Evolutionary conservation across 2,797 vertebrate genomes (phyloP).

Genomic region (Pangasius krempfi): DNA sequence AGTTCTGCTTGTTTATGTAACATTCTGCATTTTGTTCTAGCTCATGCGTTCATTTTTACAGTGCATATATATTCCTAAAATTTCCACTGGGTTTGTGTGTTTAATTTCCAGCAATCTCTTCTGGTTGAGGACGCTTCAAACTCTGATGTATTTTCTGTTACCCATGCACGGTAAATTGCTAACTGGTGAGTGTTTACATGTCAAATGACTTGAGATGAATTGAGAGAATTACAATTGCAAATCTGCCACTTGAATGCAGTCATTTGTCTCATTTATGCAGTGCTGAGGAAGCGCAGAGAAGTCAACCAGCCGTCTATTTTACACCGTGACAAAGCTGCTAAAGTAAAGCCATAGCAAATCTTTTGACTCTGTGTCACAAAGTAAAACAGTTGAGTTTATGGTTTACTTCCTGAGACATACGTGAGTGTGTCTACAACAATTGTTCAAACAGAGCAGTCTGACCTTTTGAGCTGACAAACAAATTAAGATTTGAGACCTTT

Average conservation of each 20-base stretch:
- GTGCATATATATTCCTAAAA: neutral
- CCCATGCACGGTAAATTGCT: conserved; percentile 7
- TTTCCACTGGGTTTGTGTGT: neutral
- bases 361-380: neutral
- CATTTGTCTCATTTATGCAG: conserved; percentile 41
- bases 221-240: conserved; percentile 45
- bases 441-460: conserved; percentile 12
- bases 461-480: conserved; percentile 32
- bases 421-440: neutral
- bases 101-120: conserved; percentile 21
- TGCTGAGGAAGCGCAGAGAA: neutral
- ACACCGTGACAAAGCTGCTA: neutral
- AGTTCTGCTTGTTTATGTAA: neutral
- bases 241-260: conserved; percentile 38
- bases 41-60: neutral
- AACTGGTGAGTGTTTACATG: conserved; percentile 37
- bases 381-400: neutral
- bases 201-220: conserved; percentile 40
- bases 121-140: conserved; percentile 13
- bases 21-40: neutral
- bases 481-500: conserved; percentile 29
- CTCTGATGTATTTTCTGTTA: conserved; percentile 19
- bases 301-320: conserved; percentile 2
- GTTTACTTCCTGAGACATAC: neutral
- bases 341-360: neutral